Evolutionary conservation across 2,888 invertebrate species (phyloP).

Genomic region (Polyploca ridens): DNA sequence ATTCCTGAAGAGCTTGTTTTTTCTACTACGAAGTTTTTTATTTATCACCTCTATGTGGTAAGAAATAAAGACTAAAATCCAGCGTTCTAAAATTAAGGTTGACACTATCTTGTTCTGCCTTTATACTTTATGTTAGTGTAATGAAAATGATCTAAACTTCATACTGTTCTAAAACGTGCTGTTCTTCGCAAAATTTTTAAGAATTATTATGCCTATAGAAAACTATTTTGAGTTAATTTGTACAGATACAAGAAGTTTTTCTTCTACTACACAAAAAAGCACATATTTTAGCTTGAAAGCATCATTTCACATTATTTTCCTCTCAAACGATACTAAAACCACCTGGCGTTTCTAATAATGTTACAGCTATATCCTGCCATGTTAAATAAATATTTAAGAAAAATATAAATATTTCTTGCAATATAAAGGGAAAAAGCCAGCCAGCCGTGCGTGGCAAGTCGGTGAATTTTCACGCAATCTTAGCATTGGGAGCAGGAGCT

Average conservation of each 20-base stretch:
- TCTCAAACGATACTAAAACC: neutral
- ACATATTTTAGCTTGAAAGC: neutral
- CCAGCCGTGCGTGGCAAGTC: conserved; percentile 10
- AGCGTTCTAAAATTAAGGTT: neutral
- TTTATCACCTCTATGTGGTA: neutral
- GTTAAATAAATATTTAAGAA: conserved; percentile 1
- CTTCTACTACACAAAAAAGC: no score
- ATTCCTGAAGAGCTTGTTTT: conserved; percentile 14
- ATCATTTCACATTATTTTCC: neutral
- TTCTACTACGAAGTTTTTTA: neutral
- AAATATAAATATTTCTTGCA: conserved; percentile 5
- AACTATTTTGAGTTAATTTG: no score
- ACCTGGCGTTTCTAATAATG: neutral
- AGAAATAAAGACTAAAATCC: neutral
- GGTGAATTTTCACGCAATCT: conserved; percentile 13
- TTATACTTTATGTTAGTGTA: neutral
- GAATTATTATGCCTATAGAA: no score
- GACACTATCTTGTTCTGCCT: neutral
- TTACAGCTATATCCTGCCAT: neutral
- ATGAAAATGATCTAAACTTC: conserved; percentile 1
- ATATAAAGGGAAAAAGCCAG: conserved; percentile 7
- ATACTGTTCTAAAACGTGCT: neutral
- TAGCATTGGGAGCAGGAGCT: neutral
- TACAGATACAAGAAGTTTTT: no score
- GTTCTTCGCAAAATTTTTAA: neutral